These are phyloP conservation scores for Nyctibius bracteatus DNA, from an alignment of 2,113 vertebrate species.

Conservation along the genomic window DNA sequence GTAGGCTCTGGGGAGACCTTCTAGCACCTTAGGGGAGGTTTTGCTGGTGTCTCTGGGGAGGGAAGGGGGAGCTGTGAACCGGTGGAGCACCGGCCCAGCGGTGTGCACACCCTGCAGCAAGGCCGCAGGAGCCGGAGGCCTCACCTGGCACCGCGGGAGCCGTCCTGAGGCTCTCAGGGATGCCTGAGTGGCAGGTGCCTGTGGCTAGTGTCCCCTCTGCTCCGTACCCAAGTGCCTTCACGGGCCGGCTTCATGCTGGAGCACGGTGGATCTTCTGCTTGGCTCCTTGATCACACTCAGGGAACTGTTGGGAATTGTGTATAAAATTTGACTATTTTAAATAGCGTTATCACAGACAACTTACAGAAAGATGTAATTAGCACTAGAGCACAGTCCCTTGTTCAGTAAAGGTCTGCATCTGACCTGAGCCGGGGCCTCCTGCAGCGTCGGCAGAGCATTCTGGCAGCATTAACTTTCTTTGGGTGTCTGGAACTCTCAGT, in stretches of 20 bases:
- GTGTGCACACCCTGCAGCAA: rapidly evolving
- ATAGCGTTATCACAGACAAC: not conserved
- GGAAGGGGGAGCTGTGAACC: not conserved
- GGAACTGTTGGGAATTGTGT: not conserved
- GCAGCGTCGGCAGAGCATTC: rapidly evolving
- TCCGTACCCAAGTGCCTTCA: rapidly evolving
- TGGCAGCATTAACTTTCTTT: not conserved
- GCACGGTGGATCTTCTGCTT: not conserved
- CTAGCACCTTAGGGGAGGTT: too few relatives aligned
- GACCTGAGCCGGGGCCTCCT: not conserved
- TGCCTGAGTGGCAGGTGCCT: too few relatives aligned
- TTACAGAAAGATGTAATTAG: too few relatives aligned
- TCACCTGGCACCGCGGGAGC: rapidly evolving
- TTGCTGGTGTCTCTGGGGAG: not conserved
- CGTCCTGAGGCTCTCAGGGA: rapidly evolving
- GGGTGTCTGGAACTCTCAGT: too few relatives aligned
- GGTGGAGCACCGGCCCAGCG: not conserved
- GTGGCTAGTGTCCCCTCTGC: rapidly evolving
- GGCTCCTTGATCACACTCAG: too few relatives aligned
- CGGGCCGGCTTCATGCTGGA: not conserved
- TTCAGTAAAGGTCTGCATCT: not conserved
- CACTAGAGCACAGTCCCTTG: not conserved
- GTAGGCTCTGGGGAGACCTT: too few relatives aligned
- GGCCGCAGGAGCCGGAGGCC: rapidly evolving
- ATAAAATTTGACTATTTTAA: not conserved